Evolutionary conservation across 2,113 vertebrate species (phyloP).

Genomic region (Pycnonotus jocosus): DNA sequence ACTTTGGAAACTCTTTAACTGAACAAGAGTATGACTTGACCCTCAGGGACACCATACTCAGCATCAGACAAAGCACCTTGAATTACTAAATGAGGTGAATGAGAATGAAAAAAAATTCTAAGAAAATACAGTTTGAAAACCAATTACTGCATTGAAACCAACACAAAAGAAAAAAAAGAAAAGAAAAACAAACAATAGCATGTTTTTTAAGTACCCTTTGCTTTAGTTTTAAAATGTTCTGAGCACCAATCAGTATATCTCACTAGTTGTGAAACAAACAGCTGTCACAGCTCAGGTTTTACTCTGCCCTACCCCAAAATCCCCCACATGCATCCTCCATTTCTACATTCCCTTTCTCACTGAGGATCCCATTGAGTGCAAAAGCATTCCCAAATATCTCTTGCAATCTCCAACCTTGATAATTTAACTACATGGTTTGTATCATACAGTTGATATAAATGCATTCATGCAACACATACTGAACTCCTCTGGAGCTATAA

Average conservation of each 20-base stretch:
- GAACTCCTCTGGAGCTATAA: background rate
- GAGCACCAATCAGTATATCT: background rate
- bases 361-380: background rate
- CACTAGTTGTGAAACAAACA: background rate
- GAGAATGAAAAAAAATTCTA: background rate
- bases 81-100: background rate
- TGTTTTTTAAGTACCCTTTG: background rate
- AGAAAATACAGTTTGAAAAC: background rate
- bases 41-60: background rate
- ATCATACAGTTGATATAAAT: background rate
- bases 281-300: background rate
- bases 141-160: background rate
- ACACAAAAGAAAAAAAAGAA: background rate
- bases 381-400: background rate
- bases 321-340: background rate
- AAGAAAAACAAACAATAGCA: background rate
- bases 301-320: background rate
- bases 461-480: background rate
- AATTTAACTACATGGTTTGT: background rate
- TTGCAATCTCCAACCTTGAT: background rate
- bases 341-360: background rate
- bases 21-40: background rate
- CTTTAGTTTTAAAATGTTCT: background rate
- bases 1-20: background rate
- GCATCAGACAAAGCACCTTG: background rate